phyloP scores from a whole-genome alignment of 2,888 invertebrate species.

The Acholoe squamosa region DNA sequence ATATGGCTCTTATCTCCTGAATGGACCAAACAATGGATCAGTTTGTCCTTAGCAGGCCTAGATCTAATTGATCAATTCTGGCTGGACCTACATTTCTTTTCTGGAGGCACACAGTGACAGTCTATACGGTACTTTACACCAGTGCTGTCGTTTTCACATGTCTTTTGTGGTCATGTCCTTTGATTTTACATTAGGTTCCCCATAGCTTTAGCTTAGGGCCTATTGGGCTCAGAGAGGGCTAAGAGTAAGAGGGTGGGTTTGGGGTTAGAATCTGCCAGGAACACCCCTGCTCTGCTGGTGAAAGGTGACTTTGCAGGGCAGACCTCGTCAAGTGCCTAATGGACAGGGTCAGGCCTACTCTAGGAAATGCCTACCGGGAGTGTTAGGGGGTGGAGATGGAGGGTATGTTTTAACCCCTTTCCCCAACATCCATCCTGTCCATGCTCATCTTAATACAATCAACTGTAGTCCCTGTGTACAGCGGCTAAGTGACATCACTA shows the following conservation, averaged over 20 bases:
- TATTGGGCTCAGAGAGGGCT: background rate
- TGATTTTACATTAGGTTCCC: too few species aligned
- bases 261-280: background rate
- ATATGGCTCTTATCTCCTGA: too few species aligned
- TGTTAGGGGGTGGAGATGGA: background rate
- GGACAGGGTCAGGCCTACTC: background rate
- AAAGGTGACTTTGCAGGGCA: background rate
- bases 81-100: too few species aligned
- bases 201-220: background rate
- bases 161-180: too few species aligned
- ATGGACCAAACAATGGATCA: too few species aligned
- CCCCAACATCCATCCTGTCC: background rate
- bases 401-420: slow-evolving; percentile 9
- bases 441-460: background rate
- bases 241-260: background rate
- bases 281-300: background rate
- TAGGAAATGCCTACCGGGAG: background rate
- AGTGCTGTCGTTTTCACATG: too few species aligned
- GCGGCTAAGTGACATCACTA: too few species aligned
- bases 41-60: too few species aligned
- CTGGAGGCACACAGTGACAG: too few species aligned
- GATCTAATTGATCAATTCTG: too few species aligned
- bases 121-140: too few species aligned
- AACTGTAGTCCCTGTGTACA: too few species aligned
- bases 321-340: slow-evolving; percentile 11